Evolutionary conservation across 1,140 invertebrate species (phyloP), one percentile per base, ranked within the genome.

Genomic region (Heliconius himera): DNA sequence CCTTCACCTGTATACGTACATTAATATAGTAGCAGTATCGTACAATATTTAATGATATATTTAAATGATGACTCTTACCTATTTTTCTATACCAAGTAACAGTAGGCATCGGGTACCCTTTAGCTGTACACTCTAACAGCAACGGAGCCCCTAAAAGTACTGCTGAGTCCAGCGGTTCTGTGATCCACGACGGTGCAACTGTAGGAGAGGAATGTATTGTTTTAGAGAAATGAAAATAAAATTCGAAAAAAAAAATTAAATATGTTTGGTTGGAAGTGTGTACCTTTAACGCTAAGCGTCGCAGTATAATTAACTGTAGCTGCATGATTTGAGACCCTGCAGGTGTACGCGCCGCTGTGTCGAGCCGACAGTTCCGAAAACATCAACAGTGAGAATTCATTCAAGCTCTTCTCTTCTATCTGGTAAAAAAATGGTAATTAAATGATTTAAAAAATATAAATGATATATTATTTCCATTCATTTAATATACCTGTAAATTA

Each of bases 291-390:
- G 82, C 96, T 95, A 26, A 98, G 95, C 77, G 96, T 94, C 0
- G 97, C 96, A 1, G 97, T 97, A 88, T 96, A 97, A 89, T 97
- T 97, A 11, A 96, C 96, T 76, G 95, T 95, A 3, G 97, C 97
- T 2, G 97, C 97, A 72, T 95, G 96, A 89, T 98, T 98, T 73
- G 96, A 96, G 0, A 97, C 97, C 26, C 97, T 95, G 89, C 97
- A 98, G 0, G 97, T 98, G 91, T 98, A 98, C 76, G 96, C 96
- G 11, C 97, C 97, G 82, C 96, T 96, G 90, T 98, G 97, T 6
- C 95, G 92, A 2, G 96, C 96, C 0, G 96, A 94, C 20, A 97
- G 93, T 77, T 96, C 95, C 80, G 96, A 96, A 86, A 97, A 97
- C 78, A 97, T 95, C 41, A 97, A 90, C 79, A 97, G 94, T 79